Evolutionary conservation across 2,888 invertebrate genomes (phyloP).

Genomic region (Xylota segnis): DNA sequence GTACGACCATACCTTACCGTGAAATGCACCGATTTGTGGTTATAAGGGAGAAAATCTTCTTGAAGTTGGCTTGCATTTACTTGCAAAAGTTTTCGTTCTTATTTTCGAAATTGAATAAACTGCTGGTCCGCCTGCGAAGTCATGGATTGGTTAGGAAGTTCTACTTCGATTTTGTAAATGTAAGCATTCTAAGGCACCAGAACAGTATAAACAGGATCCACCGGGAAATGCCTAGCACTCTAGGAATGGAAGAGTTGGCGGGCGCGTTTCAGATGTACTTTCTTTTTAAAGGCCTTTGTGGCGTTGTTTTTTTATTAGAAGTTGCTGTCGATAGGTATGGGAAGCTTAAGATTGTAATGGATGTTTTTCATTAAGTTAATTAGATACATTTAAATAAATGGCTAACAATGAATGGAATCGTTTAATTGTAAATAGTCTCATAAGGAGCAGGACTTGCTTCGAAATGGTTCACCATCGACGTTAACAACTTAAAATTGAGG

Average conservation of each 20-base stretch:
- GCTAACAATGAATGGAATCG: too few species aligned
- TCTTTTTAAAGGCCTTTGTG: neutral
- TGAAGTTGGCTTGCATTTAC: neutral
- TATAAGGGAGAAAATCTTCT: neutral
- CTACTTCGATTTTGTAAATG: neutral
- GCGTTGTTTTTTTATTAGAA: neutral
- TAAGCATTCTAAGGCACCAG: neutral
- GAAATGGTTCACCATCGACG: too few species aligned
- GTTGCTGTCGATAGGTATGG: neutral
- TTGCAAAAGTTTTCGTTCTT: neutral
- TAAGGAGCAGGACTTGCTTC: too few species aligned
- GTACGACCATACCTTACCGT: neutral
- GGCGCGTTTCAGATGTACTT: neutral
- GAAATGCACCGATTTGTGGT: neutral
- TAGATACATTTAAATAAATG: too few species aligned
- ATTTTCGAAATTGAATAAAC: neutral
- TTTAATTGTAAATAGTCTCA: too few species aligned
- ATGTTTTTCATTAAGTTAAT: neutral
- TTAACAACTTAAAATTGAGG: too few species aligned
- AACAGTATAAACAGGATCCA: neutral
- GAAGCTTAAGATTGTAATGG: neutral
- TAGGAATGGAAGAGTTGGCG: neutral
- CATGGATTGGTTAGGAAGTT: neutral
- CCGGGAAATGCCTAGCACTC: neutral
- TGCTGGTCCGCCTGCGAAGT: neutral